Evolutionary conservation across 2,113 vertebrate species (phyloP), one percentile per base, ranked within the genome.

Genomic region (Syngnathus typhle): DNA sequence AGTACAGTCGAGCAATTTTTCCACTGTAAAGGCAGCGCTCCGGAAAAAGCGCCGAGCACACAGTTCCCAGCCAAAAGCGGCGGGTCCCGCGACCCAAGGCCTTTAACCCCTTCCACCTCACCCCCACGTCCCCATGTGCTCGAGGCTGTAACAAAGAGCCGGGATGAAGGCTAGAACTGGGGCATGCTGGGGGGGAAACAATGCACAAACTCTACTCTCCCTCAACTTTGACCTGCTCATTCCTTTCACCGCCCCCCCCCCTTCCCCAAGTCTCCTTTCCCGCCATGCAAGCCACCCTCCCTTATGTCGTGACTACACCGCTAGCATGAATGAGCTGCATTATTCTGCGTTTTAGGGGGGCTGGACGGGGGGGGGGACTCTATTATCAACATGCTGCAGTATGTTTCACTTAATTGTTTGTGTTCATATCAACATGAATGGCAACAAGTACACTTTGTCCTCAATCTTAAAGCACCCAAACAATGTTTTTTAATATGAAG

Each of bases 21-120:
- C 60, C 46, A 75, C 68, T 81, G 67, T 78, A 77, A 77, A 77
- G 47, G 75, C 78, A 74, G 70, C 66, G 78, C 72, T 78, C 80
- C 70, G 67, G 82, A 85, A 87, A 84, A 88, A 79, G n/a, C 6
- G 75, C 75, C 76, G 83, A 88, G 81, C 82, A 79, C 65, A 21
- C 60, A 68, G 69, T 81, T 78, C 70, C 67, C 67, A 77, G 77
- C 82, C 81, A 59, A 62, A 68, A 56, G 72, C 69, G 39, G 69
- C 55, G 37, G 67, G 18, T 59, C 72, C 79, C 83, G 65, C 67
- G 77, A 80, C 67, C 73, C 76, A 36, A 83, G 82, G 80, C 76
- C 13, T 73, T 67, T 2, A 2, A 9, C 41, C 41, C 13, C 74
- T 68, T 79, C 66, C 68, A 32, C 36, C 36, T 6, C 36, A 6